Conservation (phyloP, 2,797 vertebrate species). For the Acanthurus tractus region DNA sequence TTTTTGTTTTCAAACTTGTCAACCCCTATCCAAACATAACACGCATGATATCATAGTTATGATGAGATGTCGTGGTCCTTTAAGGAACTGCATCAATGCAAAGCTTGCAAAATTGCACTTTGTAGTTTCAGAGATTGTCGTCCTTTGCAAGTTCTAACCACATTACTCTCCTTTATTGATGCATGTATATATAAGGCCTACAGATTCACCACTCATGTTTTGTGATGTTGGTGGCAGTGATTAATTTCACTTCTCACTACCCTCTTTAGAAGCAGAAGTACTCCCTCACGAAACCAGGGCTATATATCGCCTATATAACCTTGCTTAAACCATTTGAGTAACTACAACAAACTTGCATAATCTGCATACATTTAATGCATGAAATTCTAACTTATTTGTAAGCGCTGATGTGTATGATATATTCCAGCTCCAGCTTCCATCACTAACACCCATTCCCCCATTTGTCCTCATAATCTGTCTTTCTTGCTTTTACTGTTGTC, state of each 20-base stretch:
- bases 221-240: conserved; percentile 39
- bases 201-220: conserved; percentile 36
- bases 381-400: conserved; percentile 82
- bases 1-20: conserved; percentile 51
- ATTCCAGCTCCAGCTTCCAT: conserved; percentile 74
- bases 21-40: conserved; percentile 46
- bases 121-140: conserved; percentile 63
- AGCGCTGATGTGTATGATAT: conserved; percentile 77
- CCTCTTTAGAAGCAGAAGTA: conserved; percentile 65
- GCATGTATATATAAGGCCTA: conserved; percentile 41
- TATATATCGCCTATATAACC: conserved; percentile 82
- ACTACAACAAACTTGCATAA: conserved; percentile 76
- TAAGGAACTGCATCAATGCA: conserved; percentile 56
- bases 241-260: conserved; percentile 47
- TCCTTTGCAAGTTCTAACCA: conserved; percentile 49
- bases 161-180: conserved; percentile 46
- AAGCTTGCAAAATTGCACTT: conserved; percentile 78
- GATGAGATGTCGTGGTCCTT: conserved; percentile 45
- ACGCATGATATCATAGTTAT: conserved; percentile 46
- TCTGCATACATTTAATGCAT: conserved; percentile 85
- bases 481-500: conserved; percentile 75
- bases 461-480: conserved; percentile 64
- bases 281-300: conserved; percentile 64
- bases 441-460: conserved; percentile 71
- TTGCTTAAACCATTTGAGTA: conserved; percentile 81